A percentile compares a stretch with the other conserved stretches of the same genome.
Evolutionary conservation across 2,797 vertebrate genomes (phyloP).

Genomic region (Cuculus canorus): DNA sequence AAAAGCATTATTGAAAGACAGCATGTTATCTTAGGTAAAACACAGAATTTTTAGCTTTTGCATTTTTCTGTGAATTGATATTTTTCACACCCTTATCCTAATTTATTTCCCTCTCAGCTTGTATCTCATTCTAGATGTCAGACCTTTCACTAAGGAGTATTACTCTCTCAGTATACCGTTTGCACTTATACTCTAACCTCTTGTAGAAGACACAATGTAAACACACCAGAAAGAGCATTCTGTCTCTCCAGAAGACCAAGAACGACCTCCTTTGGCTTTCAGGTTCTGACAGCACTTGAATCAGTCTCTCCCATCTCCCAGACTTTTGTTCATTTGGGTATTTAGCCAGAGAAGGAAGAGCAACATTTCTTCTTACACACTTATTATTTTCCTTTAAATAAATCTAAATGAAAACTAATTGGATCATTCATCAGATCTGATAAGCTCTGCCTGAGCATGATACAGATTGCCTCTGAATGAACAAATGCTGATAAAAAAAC

Average conservation of each 20-base stretch:
- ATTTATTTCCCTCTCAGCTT: not conserved
- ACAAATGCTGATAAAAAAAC: not conserved
- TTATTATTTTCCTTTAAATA: not conserved
- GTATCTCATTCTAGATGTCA: not conserved
- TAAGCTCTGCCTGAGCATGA: not conserved
- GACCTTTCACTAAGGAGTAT: not conserved
- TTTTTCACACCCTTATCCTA: not conserved
- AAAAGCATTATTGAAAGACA: not conserved
- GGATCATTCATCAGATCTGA: conserved; percentile 1
- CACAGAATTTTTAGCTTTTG: not conserved
- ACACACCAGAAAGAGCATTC: not conserved
- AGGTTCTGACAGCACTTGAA: not conserved
- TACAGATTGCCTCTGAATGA: not conserved
- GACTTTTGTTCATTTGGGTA: not conserved
- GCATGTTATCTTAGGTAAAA: not conserved
- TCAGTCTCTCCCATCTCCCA: not conserved
- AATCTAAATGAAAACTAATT: not conserved
- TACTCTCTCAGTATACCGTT: not conserved
- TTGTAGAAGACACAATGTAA: not conserved
- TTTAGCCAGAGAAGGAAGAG: not conserved
- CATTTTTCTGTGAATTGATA: not conserved
- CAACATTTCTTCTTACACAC: not conserved
- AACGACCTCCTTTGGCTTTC: not conserved
- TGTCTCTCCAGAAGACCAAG: not conserved
- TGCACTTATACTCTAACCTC: not conserved